Conservation (phyloP, 1,140 invertebrate species). For the Adelges cooleyi region DNA sequence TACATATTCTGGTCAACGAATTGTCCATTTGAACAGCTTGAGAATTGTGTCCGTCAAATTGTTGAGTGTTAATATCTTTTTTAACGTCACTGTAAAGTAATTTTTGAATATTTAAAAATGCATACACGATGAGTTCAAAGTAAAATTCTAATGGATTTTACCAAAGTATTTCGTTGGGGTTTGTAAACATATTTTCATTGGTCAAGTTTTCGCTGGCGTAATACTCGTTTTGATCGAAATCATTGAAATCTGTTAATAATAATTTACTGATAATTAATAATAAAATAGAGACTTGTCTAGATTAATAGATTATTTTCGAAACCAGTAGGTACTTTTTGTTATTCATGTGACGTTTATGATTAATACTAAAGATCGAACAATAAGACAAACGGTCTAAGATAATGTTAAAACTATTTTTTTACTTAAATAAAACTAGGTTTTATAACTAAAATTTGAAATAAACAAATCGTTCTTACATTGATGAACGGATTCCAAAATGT, state of each 20-base stretch:
- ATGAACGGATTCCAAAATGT: conserved; percentile 21
- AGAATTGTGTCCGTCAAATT: not conserved
- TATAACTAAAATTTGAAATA: not conserved
- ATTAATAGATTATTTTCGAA: no score
- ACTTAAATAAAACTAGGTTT: no score
- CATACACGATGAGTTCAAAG: no score
- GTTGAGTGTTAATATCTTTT: not conserved
- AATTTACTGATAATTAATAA: no score
- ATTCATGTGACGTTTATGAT: no score
- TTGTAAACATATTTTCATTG: not conserved
- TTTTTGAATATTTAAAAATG: not conserved
- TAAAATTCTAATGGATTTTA: not conserved
- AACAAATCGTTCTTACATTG: conserved; percentile 10
- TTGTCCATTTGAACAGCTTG: not conserved
- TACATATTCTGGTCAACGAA: not conserved
- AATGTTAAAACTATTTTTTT: no score
- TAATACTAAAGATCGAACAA: no score
- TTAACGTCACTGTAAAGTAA: conserved; percentile 5
- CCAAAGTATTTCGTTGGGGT: not conserved
- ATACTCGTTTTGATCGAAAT: conserved; percentile 8
- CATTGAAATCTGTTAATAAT: not conserved
- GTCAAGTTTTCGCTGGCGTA: not conserved
- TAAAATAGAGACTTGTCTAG: no score
- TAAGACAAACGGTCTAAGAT: no score
- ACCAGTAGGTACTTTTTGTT: no score